Base-by-base conservation (phyloP, 1,140 invertebrate species). In the Papilio polyxenes region DNA sequence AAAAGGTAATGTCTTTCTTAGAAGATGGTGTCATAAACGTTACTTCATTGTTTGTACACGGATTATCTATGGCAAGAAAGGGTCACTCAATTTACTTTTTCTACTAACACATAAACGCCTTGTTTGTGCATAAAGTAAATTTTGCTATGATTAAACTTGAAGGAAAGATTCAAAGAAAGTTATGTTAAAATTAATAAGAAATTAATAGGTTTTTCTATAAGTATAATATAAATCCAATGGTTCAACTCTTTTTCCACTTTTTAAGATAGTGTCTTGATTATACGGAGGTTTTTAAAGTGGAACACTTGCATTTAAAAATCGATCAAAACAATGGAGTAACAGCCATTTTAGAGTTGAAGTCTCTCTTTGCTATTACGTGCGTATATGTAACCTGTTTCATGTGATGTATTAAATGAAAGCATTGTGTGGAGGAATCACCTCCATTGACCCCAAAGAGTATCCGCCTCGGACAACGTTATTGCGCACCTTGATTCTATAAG, bases 401-500 rank as follows among this genome's bases (percentile, higher is more conserved):
- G n/a, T n/a, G 31, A 48, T 23, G 37, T 40, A 79, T 10, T 9
- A 77, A 77, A 79, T 13, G 77, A 79, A 79, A 79, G 56, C 77
- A 79, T 44, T 44, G 59, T 17, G 40, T 53, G 31, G 31, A 56
- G 76, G 49, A 20, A 11, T 62, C 23, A 49, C 77, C 77, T 79
- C 77, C 77, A n/a, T 65, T 65, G 77, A 79, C 77, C 77, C 77
- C 77, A 79, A 79, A 79, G 56, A 62, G 56, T 65, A n/a, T n/a
- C n/a, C n/a, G n/a, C n/a, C 77, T 79, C 9, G 56, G 37, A 49
- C 31, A 10, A 20, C 20, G 20, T 44, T 56, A 37, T 65, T 56
- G 40, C n/a, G 17, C n/a, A 8, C 75, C 20, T 51, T 51, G 10
- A 15, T 75, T 51, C 40, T n/a, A 75, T 75, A 51, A 75, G 40